Base-by-base conservation (phyloP, 2,888 invertebrate species). In the Himalopsyche anomala region DNA sequence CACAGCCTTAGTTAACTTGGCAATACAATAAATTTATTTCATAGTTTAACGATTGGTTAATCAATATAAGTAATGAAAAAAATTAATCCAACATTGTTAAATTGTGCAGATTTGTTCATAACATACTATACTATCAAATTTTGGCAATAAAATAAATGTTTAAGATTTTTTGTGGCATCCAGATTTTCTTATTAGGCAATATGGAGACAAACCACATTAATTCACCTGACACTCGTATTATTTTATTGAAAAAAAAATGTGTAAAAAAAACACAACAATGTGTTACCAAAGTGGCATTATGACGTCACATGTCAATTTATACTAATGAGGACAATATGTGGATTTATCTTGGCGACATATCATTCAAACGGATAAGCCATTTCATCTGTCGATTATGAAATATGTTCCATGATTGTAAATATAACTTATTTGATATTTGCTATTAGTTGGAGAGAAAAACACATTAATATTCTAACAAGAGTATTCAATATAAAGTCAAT, bases 261-360 rank as follows among this genome's bases (percentile, higher is more conserved):
- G 62, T 62, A 62, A 62, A 62, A n/a, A 62, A 62, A 62, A 62
- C 62, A 62, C 62, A 62, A 62, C 62, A 62, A 62, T 62, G 62
- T 62, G 62, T 62, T 62, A 62, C 62, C 62, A 62, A 62, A 62
- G 62, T 62, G 62, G 62, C 62, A 62, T n/a, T 62, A 62, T 62
- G 62, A 62, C 62, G 62, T 62, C 62, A 62, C 62, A 11, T 62
- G 62, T 62, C 19, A 62, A n/a, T 62, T 8, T 19, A 62, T 62
- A 62, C 28, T 19, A 19, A 19, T 11, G 28, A 62, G 28, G n/a
- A 62, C 28, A 62, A 19, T 62, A 62, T 62, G 19, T 62, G 11
- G 28, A 62, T 62, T 62, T 19, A 28, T 62, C 19, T 62, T 62
- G 62, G 15, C 1, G 19, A 62, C 28, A 62, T 19, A 62, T 62